Evolutionary conservation across 2,797 vertebrate species (phyloP).

Genomic region (Coreius guichenoti): DNA sequence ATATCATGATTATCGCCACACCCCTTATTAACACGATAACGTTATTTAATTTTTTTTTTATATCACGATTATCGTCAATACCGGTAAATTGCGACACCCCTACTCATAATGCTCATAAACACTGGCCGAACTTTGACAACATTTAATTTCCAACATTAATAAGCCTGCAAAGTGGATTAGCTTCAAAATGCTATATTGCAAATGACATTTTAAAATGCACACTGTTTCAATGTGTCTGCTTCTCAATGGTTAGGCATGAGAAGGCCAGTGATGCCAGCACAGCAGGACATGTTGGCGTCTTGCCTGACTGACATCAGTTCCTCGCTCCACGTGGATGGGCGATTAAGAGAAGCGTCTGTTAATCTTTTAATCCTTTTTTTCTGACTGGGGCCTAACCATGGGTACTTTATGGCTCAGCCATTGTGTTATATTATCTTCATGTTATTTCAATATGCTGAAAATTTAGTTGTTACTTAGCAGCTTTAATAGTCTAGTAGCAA

Average conservation of each 20-base stretch:
- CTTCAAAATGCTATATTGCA: neutral
- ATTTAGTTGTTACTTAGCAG: neutral
- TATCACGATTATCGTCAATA: neutral
- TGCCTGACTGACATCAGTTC: conserved; percentile 59
- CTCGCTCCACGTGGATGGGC: conserved; percentile 55
- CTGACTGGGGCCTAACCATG: conserved; percentile 27
- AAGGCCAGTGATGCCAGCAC: conserved; percentile 25
- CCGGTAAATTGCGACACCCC: neutral
- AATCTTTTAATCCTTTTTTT: conserved; percentile 68
- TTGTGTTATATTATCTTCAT: neutral
- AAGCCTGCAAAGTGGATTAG: neutral
- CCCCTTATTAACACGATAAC: neutral
- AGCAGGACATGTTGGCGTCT: conserved; percentile 43
- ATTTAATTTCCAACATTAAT: neutral
- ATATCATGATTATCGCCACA: neutral
- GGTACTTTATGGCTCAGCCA: conserved; percentile 47
- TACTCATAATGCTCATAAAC: neutral
- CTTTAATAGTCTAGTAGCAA: neutral
- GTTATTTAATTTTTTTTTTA: too few relatives aligned
- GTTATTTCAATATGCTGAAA: neutral
- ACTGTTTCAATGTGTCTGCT: neutral
- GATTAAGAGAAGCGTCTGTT: conserved; percentile 68
- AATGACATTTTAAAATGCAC: neutral
- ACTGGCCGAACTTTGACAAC: neutral
- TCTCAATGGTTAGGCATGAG: conserved; percentile 28